Evolutionary conservation across 2,113 vertebrate genomes (phyloP).

Genomic region (Myotis brandtii): DNA sequence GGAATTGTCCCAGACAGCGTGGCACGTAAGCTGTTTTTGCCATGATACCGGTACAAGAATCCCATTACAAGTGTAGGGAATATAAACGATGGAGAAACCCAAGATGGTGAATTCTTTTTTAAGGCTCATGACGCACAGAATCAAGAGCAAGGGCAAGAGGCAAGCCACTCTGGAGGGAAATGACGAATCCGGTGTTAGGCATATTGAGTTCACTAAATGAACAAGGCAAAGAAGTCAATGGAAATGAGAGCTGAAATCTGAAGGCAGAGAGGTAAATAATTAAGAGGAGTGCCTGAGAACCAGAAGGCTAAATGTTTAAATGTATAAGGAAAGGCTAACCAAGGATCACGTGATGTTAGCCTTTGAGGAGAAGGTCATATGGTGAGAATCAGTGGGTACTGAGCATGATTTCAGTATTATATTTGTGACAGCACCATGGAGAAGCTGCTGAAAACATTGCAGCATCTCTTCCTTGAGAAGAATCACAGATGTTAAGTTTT

Average conservation of each 20-base stretch:
- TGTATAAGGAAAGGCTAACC: background rate
- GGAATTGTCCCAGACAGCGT: background rate
- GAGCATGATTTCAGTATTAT: background rate
- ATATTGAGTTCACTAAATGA: background rate
- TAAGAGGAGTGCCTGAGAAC: constrained; percentile 30
- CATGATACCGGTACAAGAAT: background rate
- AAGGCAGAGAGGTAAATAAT: constrained; percentile 25
- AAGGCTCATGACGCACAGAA: background rate
- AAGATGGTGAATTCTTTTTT: background rate
- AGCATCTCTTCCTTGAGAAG: constrained; percentile 63
- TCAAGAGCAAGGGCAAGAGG: constrained; percentile 33
- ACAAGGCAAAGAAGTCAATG: background rate
- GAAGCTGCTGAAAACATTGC: constrained; percentile 25
- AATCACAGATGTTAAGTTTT: constrained; percentile 73
- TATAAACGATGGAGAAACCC: background rate
- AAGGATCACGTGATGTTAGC: background rate
- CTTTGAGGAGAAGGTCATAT: constrained; percentile 25
- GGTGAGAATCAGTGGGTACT: background rate
- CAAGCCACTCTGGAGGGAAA: constrained; percentile 29
- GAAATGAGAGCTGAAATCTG: constrained; percentile 41
- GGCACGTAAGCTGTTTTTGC: background rate
- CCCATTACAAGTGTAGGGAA: background rate
- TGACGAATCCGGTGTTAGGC: background rate
- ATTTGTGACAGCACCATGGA: background rate
- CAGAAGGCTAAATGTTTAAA: background rate